Conservation (phyloP, 1,140 invertebrate genomes). For the Pantala flavescens region DNA sequence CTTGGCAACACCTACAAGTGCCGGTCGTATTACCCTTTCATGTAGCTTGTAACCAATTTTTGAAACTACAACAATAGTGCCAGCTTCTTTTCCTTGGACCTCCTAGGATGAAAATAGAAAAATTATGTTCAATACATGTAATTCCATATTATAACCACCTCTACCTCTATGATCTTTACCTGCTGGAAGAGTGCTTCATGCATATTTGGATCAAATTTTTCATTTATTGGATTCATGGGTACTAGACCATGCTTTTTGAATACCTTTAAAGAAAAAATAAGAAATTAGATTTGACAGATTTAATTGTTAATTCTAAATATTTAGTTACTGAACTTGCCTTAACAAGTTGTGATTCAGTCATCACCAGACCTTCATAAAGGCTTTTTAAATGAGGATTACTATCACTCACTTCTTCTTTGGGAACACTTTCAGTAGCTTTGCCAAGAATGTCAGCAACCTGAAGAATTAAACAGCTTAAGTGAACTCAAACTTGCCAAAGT, state of each 20-base stretch:
- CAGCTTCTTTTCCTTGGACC: constrained; percentile 64
- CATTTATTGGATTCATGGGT: constrained; percentile 73
- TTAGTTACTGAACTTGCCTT: constrained; percentile 35
- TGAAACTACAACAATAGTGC: constrained; percentile 81
- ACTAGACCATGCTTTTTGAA: constrained; percentile 84
- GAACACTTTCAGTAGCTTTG: constrained; percentile 82
- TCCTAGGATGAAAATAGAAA: constrained; percentile 46
- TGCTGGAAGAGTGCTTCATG: constrained; percentile 95
- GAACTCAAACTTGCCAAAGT: no score
- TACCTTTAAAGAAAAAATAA: constrained; percentile 43
- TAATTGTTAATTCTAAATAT: not conserved
- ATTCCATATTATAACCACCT: no score
- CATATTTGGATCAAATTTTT: constrained; percentile 93
- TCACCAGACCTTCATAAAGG: constrained; percentile 78
- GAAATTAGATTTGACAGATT: constrained; percentile 12
- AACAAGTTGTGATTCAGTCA: constrained; percentile 80
- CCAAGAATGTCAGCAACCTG: constrained; percentile 78
- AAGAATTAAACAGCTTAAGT: no score
- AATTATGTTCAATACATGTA: constrained; percentile 12
- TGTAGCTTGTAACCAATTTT: constrained; percentile 94
- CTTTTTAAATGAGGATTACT: constrained; percentile 77
- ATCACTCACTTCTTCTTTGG: constrained; percentile 62
- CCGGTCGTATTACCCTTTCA: constrained; percentile 85
- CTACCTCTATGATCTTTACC: no score
- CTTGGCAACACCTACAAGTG: constrained; percentile 91